Evolutionary conservation across 2,888 invertebrate genomes (phyloP).

Genomic region (Pediacus dermestoides): DNA sequence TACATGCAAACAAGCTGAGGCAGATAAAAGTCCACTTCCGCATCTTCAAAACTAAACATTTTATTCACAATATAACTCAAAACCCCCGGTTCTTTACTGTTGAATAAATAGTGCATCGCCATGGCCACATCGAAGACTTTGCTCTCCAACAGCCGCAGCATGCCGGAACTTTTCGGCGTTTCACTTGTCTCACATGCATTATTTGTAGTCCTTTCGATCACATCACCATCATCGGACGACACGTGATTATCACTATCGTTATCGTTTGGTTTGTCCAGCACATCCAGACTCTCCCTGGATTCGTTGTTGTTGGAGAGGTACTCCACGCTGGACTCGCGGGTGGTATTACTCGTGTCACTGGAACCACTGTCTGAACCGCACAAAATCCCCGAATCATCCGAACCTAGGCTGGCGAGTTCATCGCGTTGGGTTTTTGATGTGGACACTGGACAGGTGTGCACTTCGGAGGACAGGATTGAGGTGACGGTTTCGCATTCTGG

Average conservation of each 20-base stretch:
- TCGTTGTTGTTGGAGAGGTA: slow-evolving; percentile 50
- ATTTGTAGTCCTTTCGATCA: slow-evolving; percentile 8
- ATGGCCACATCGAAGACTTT: slow-evolving; percentile 97
- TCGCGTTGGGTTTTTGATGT: slow-evolving; percentile 54
- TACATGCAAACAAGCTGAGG: slow-evolving; percentile 98
- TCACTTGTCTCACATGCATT: slow-evolving; percentile 24
- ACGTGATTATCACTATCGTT: slow-evolving; percentile 7
- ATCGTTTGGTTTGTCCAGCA: slow-evolving; percentile 15
- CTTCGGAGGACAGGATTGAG: slow-evolving; percentile 31
- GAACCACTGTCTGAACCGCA: slow-evolving; percentile 59
- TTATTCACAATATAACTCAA: slow-evolving; percentile 97
- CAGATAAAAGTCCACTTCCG: slow-evolving; percentile 95
- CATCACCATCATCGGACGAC: slow-evolving; percentile 27
- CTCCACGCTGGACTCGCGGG: slow-evolving; percentile 54
- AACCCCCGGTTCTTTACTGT: slow-evolving; percentile 97
- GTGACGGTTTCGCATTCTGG: slow-evolving; percentile 59
- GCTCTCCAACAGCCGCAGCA: slow-evolving; percentile 91
- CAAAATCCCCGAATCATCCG: slow-evolving; percentile 76
- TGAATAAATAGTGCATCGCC: slow-evolving; percentile 96
- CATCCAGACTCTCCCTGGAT: slow-evolving; percentile 63
- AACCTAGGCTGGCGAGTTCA: slow-evolving; percentile 63
- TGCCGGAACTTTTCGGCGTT: slow-evolving; percentile 54
- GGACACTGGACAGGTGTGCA: slow-evolving; percentile 47
- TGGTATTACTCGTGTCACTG: slow-evolving; percentile 47
- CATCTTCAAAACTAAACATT: slow-evolving; percentile 89